A percentile compares a stretch with the other conserved stretches of the same genome.
Evolutionary conservation across 2,797 vertebrate species (phyloP).

Genomic region (Scarus forsteni): DNA sequence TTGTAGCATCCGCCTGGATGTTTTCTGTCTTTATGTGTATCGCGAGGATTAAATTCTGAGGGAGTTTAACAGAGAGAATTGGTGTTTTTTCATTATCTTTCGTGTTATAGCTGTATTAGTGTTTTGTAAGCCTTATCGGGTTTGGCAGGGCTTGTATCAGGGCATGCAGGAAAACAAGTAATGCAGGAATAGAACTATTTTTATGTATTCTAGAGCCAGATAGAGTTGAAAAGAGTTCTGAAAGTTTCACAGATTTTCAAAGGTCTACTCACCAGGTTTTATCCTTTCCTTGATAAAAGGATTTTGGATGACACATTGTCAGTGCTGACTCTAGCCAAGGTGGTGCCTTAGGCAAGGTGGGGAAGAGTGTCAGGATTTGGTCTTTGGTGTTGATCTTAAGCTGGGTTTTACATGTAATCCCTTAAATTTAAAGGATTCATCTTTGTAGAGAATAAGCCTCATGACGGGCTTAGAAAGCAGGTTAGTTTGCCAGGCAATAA

Average conservation of each 20-base stretch:
- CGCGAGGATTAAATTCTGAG: too few relatives aligned
- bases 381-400: constrained; percentile 23
- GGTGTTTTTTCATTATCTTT: too few relatives aligned
- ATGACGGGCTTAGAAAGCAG: constrained; percentile 11
- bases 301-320: constrained; percentile 14
- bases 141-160: too few relatives aligned
- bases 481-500: constrained; percentile 12
- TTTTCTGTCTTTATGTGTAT: too few relatives aligned
- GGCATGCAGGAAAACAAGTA: neutral
- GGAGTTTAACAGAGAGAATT: too few relatives aligned
- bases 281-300: constrained; percentile 9
- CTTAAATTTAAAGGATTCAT: constrained; percentile 16
- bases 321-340: constrained; percentile 10
- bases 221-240: neutral
- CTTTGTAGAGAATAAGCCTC: constrained; percentile 12
- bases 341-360: constrained; percentile 18
- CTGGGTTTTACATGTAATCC: constrained; percentile 33
- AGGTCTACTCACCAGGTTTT: neutral
- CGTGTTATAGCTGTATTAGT: too few relatives aligned
- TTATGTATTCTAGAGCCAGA: neutral
- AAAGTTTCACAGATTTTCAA: neutral
- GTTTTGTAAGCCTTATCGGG: too few relatives aligned
- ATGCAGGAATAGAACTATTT: neutral
- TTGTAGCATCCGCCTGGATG: too few relatives aligned
- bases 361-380: constrained; percentile 21